These are phyloP conservation scores for Lampropteryx suffumata DNA, from an alignment of 2,888 invertebrate species.

Conservation along the genomic window DNA sequence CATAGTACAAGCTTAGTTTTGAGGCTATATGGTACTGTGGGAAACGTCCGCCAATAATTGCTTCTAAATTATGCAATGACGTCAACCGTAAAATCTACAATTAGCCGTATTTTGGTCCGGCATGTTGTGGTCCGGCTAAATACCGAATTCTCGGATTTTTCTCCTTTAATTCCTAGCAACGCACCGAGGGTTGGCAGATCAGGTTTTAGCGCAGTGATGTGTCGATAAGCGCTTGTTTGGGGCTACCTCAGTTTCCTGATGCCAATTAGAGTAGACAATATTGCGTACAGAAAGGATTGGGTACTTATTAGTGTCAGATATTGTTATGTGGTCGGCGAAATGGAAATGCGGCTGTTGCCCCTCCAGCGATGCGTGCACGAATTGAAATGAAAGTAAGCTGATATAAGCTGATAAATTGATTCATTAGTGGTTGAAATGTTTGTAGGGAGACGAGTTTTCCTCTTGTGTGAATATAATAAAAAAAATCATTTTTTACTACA, in stretches of 20 bases:
- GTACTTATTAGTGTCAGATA: slow-evolving; percentile 76
- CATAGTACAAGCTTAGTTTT: too few species aligned
- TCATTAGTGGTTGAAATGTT: slow-evolving; percentile 17
- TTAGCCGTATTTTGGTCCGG: too few species aligned
- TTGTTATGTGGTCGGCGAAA: slow-evolving; percentile 68
- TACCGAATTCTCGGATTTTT: not conserved
- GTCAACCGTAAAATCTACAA: too few species aligned
- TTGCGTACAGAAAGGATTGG: slow-evolving; percentile 71
- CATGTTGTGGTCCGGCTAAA: not conserved
- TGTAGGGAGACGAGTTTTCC: not conserved
- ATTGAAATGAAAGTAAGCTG: slow-evolving; percentile 30
- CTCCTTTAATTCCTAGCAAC: slow-evolving; percentile 10
- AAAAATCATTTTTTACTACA: not conserved
- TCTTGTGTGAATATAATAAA: not conserved
- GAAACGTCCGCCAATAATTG: too few species aligned
- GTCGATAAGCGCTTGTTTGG: slow-evolving; percentile 75
- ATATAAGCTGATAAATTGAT: slow-evolving; percentile 27
- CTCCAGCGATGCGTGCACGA: slow-evolving; percentile 31
- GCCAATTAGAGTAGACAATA: slow-evolving; percentile 80
- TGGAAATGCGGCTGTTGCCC: slow-evolving; percentile 49
- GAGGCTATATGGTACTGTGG: too few species aligned
- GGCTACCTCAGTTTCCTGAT: slow-evolving; percentile 75
- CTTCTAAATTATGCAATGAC: too few species aligned
- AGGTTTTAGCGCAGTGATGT: slow-evolving; percentile 59
- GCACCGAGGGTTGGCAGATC: slow-evolving; percentile 27